phyloP scores from a whole-genome alignment of 1,140 invertebrate genomes.

The Cydia splendana region DNA sequence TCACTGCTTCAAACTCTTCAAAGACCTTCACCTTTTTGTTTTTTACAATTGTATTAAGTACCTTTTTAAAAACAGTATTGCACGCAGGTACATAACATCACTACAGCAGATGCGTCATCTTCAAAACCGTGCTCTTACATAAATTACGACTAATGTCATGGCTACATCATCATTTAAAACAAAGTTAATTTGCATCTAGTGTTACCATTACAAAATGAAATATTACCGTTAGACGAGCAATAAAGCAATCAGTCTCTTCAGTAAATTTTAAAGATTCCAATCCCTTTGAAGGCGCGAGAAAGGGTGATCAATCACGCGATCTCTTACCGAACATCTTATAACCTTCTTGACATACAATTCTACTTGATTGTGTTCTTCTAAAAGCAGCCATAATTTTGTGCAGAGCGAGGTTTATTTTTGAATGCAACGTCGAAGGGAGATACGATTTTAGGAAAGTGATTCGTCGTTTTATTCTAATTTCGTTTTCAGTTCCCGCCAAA shows the following conservation, averaged over 20 bases:
- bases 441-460: neutral
- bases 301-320: slow-evolving; percentile 49
- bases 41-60: neutral
- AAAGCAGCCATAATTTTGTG: neutral
- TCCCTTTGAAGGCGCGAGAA: slow-evolving; percentile 24
- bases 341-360: neutral
- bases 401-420: neutral
- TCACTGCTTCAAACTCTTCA: too few relatives aligned
- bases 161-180: slow-evolving; percentile 22
- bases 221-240: slow-evolving; percentile 31
- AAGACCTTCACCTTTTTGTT: too few relatives aligned
- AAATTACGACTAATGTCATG: slow-evolving; percentile 23
- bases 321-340: slow-evolving; percentile 33
- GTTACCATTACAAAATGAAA: slow-evolving; percentile 10
- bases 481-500: slow-evolving; percentile 47
- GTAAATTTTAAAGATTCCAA: slow-evolving; percentile 37
- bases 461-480: slow-evolving; percentile 52
- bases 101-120: slow-evolving; percentile 12
- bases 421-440: neutral
- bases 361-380: neutral
- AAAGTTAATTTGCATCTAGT: slow-evolving; percentile 32
- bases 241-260: slow-evolving; percentile 35
- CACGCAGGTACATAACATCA: slow-evolving; percentile 12
- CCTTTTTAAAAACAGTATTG: neutral
- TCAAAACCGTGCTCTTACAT: slow-evolving; percentile 31